phyloP scores from a whole-genome alignment of 2,888 invertebrate genomes.

The Cerastis leucographa region DNA sequence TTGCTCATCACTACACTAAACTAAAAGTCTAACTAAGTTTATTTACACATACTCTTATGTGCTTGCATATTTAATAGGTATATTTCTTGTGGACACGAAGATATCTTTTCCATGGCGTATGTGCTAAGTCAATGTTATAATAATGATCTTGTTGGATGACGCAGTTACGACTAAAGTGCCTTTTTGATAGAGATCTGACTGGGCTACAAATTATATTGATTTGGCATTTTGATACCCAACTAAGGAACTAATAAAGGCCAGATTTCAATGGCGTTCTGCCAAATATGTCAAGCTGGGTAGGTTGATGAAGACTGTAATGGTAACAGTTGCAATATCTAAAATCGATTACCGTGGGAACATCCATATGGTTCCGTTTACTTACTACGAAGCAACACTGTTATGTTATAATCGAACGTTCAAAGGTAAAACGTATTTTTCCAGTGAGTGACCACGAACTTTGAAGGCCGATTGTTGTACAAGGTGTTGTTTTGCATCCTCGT shows the following conservation, averaged over 20 bases:
- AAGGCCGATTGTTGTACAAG: too few species aligned
- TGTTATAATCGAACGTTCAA: background rate
- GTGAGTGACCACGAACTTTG: background rate
- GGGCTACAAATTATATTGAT: slow-evolving; percentile 3
- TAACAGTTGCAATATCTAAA: slow-evolving; percentile 13
- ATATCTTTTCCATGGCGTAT: slow-evolving; percentile 41
- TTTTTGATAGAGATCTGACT: slow-evolving; percentile 2
- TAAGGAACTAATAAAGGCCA: slow-evolving; percentile 1
- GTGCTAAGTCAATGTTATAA: slow-evolving; percentile 52
- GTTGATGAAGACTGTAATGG: background rate
- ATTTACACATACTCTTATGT: slow-evolving; percentile 52
- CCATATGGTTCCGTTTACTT: background rate
- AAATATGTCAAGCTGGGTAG: slow-evolving; percentile 26
- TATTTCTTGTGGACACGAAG: slow-evolving; percentile 32
- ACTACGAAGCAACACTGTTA: background rate
- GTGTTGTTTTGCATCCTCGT: too few species aligned
- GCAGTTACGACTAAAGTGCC: background rate
- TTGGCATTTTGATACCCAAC: slow-evolving; percentile 14
- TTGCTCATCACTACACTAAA: slow-evolving; percentile 59
- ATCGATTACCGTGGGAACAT: slow-evolving; percentile 31
- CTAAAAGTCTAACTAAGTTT: slow-evolving; percentile 47
- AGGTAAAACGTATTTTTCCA: slow-evolving; percentile 21
- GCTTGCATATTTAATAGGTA: slow-evolving; percentile 32
- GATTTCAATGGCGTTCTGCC: slow-evolving; percentile 34
- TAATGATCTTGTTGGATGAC: slow-evolving; percentile 37